phyloP scores from a whole-genome alignment of 2,797 vertebrate genomes.

The Aeoliscus strigatus region DNA sequence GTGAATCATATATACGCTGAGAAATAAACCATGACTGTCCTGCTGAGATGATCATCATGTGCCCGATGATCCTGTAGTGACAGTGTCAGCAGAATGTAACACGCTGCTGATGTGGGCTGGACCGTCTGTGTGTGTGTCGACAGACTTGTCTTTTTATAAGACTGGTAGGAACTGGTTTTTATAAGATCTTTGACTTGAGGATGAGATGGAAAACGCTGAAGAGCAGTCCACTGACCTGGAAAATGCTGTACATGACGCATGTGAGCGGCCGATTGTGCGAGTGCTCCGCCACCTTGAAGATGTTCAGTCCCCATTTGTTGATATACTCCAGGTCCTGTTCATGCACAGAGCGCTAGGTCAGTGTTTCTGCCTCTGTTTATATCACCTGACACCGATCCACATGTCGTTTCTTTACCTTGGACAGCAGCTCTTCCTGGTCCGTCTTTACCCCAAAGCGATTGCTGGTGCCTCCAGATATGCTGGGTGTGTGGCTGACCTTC shows the following conservation, averaged over 20 bases:
- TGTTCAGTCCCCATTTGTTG: conserved; percentile 97
- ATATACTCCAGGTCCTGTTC: conserved; percentile 90
- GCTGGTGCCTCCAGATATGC: conserved; percentile 81
- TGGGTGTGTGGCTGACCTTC: conserved; percentile 88
- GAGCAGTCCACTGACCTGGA: conserved; percentile 81
- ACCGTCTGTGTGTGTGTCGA: not conserved
- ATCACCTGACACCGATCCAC: not conserved
- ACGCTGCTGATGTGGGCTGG: not conserved
- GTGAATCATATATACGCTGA: conserved; percentile 7
- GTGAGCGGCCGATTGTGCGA: conserved; percentile 93
- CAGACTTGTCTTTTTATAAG: too few species aligned
- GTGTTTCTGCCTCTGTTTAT: conserved; percentile 3
- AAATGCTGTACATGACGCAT: conserved; percentile 95
- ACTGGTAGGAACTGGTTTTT: not conserved
- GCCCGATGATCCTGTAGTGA: conserved; percentile 26
- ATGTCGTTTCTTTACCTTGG: conserved; percentile 74
- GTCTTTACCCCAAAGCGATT: conserved; percentile 94
- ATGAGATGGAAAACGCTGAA: not conserved
- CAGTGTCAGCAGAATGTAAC: conserved; percentile 12
- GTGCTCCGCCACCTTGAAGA: conserved; percentile 90
- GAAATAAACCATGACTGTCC: conserved; percentile 4
- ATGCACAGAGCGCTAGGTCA: not conserved
- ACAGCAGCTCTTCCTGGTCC: conserved; percentile 90
- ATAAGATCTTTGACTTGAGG: not conserved
- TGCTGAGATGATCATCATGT: conserved; percentile 20